These are phyloP conservation scores for Acheta domesticus DNA, from an alignment of 2,888 invertebrate genomes.

Conservation along the genomic window DNA sequence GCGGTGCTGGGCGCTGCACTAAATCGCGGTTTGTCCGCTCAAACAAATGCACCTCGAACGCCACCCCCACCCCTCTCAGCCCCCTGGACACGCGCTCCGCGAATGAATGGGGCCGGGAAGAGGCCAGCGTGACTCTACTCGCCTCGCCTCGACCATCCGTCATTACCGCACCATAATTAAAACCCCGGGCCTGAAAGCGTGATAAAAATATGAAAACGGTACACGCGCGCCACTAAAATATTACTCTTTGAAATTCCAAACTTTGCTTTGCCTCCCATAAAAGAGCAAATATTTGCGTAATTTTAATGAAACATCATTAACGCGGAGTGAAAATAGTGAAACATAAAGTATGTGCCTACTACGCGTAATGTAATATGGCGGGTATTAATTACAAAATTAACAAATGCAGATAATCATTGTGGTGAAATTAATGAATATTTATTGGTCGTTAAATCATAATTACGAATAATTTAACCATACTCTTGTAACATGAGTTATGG, in stretches of 20 bases:
- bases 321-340: background rate
- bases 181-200: background rate
- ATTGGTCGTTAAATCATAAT: background rate
- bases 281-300: background rate
- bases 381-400: background rate
- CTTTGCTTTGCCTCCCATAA: background rate
- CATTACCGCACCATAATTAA: background rate
- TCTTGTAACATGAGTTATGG: no score
- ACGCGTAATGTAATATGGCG: background rate
- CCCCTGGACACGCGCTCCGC: background rate
- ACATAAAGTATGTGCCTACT: background rate
- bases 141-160: background rate
- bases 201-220: background rate
- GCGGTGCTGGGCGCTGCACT: background rate
- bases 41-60: background rate
- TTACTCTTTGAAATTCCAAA: background rate
- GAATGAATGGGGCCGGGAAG: background rate
- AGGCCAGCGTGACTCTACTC: background rate
- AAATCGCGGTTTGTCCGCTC: background rate
- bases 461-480: background rate
- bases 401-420: background rate
- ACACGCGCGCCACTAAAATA: background rate
- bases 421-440: background rate
- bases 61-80: background rate
- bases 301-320: background rate